Base-by-base conservation (phyloP, 2,888 invertebrate species). In the Brachynemurus nebulosus region DNA sequence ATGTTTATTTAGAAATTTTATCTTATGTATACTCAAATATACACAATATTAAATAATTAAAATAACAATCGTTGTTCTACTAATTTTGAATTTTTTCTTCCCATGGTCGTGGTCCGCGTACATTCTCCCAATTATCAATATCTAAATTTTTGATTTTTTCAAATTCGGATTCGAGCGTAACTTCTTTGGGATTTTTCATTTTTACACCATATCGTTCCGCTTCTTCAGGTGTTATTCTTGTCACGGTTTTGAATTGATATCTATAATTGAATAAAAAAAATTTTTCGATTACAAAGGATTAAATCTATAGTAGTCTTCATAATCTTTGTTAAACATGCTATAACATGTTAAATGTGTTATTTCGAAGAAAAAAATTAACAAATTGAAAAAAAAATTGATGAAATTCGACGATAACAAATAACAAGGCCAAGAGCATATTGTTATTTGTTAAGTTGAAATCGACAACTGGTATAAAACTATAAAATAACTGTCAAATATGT, bases 71-170 rank as follows among this genome's bases (percentile, higher is more conserved):
- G n/a, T n/a, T 30, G 30, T 30, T 30, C 30, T 30, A 30, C n/a
- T 30, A 30, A 30, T 6, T 30, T 12, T 5, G 14, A 2, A 7
- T 37, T 3, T 12, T 7, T 9, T 37, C 71, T 57, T 91, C 90
- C 89, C 89, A 90, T 1, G 90, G 89, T 43, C 91, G 68, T 4
- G 89, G 84, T 0, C 88, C 88, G 53, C 91, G 68, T 51, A 79
- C 76, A 57, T 90, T 89, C 58, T 85, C 76, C 91, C 91, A 92
- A 53, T 80, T 73, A 50, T 88, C 80, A 52, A 86, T 76, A 59
- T 91, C 82, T 30, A 82, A 61, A 44, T 70, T 62, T 60, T 83
- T 70, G 2, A 86, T 68, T 63, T 81, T 80, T 52, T 86, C 80
- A 66, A 73, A 88, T 52, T 80, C 77, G 27, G 66, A 64, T 63